Evolutionary conservation across 35 echinoderm and acorn worm species (phyloP), one percentile per base, ranked within the genome.

Genomic region (Amphiura filiformis): DNA sequence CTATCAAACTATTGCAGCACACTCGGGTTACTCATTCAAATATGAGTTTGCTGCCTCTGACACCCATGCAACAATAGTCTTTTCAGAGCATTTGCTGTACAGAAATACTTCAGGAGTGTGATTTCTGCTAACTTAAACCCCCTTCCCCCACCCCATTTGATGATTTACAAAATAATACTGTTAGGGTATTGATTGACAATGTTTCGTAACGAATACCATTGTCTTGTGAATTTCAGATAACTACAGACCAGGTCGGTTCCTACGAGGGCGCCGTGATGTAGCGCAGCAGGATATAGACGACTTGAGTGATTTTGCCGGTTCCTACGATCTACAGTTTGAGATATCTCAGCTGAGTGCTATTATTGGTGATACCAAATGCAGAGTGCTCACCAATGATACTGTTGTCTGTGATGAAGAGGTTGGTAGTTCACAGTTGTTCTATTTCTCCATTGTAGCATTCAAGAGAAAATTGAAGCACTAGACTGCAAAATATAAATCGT

Each of bases 391-490:
- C 7, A 91, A 91, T 80, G 89, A 91, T 26, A 91, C 89, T 0
- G 79, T 90, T 35, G 84, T 91, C 38, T 91, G 89, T 78, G 89
- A 84, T 85, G 84, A 91, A 18, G 89, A 91, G 81, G 89, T 91
- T 38, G 37, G 80, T 49, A 32, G 31, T 80, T 80, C 35, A 80
- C 15, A 80, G 35, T 20, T 37, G 36, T 5, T 1, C n/a, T 37
- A 32, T 35, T 80, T 12, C 35, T 80, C 35, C 78, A 80, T n/a
- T 22, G 22, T 28, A 78, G 15, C 20, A 15, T 34, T 15, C 23
- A 15, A n/a, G 20, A 15, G 20, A 78, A 78, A 78, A 23, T 20
- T 78, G 13, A 15, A 78, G 17, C n/a, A 61, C n/a, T 61, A 61
- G 15, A 0, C 15, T n/a, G 15, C 15, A 18, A 18, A 61, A 18